Evolutionary conservation across 2,797 vertebrate genomes (phyloP), one percentile per base, ranked within the genome.

Genomic region (Periophthalmus magnuspinnatus): DNA sequence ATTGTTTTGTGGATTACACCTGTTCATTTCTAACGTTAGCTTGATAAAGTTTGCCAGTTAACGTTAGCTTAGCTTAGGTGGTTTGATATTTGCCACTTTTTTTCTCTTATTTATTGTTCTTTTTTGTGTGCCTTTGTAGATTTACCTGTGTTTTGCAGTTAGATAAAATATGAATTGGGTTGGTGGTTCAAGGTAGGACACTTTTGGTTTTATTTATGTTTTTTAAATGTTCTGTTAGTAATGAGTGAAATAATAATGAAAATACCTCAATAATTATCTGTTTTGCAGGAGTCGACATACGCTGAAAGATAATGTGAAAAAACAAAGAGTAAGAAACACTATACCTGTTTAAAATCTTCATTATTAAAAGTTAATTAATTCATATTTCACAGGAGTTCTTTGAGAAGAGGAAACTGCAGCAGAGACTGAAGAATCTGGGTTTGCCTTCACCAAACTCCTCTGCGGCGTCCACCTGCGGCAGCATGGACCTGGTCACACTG

Each of bases 401-500:
- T 85, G 90, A 92, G 79, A 93, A 88, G 84, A 91, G 66, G 52
- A 93, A 85, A 78, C 80, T 92, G 79, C 89, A 92, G 68, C 83
- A 86, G 47, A 93, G 77, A 64, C 41, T 81, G 47, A 81, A 84
- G 33, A 74, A 70, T 9, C 0, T 90, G 67, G 86, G 79, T 1
- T 1, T 81, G 2, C 3, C 68, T 17, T 9, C 78, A 36, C 57
- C 86, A 16, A 5, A 57, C 11, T 77, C 84, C 1, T 19, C 94
- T 54, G 81, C 66, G 72, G 82, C 69, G 78, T 81, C 71, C 19
- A 85, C 90, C 28, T 66, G 84, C 22, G 89, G 85, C 33, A 97
- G 95, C 81, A 93, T 95, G 90, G 97, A 99, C 83, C 91, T 99
- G 59, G 84, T 98, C 68, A 96, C 95, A 28, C 76, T 99, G 0